Conservation (phyloP, 2,113 vertebrate genomes). For the Sinocyclocheilus rhinocerous region DNA sequence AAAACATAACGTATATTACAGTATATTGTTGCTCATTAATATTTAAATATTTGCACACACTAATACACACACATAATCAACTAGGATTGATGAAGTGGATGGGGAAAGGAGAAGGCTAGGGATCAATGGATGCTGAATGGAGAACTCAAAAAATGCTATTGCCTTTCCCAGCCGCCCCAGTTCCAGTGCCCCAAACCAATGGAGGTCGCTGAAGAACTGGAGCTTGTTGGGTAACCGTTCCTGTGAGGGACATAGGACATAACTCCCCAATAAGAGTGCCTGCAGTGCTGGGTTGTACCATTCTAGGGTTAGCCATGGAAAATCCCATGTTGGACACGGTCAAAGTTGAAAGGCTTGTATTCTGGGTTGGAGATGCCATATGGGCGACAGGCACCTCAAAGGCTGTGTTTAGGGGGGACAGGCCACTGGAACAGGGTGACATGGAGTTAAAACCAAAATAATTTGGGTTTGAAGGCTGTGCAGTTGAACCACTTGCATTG, state of each 20-base stretch:
- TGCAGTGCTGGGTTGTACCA: conserved; percentile 47
- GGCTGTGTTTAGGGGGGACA: conserved; percentile 62
- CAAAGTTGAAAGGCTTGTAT: conserved; percentile 42
- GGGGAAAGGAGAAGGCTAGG: background rate
- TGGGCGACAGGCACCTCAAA: conserved; percentile 37
- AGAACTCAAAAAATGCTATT: conserved; percentile 61
- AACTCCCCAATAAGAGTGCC: conserved; percentile 48
- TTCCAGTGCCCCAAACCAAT: background rate
- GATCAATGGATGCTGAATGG: conserved; percentile 39
- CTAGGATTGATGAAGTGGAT: background rate
- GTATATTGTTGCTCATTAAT: conserved; percentile 37
- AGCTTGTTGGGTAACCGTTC: background rate
- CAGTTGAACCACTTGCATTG: conserved; percentile 34
- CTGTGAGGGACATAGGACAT: background rate
- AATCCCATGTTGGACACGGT: conserved; percentile 56
- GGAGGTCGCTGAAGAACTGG: conserved; percentile 15
- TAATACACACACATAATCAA: conserved; percentile 22
- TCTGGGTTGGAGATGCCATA: conserved; percentile 10
- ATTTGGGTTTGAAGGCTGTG: background rate
- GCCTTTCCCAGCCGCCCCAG: background rate
- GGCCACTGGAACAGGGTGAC: background rate
- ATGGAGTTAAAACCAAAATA: conserved; percentile 43
- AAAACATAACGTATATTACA: conserved; percentile 13
- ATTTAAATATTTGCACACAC: conserved; percentile 28
- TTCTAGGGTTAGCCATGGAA: conserved; percentile 49